phyloP scores from a whole-genome alignment of 1,140 invertebrate species.

The Panonychus citri region DNA sequence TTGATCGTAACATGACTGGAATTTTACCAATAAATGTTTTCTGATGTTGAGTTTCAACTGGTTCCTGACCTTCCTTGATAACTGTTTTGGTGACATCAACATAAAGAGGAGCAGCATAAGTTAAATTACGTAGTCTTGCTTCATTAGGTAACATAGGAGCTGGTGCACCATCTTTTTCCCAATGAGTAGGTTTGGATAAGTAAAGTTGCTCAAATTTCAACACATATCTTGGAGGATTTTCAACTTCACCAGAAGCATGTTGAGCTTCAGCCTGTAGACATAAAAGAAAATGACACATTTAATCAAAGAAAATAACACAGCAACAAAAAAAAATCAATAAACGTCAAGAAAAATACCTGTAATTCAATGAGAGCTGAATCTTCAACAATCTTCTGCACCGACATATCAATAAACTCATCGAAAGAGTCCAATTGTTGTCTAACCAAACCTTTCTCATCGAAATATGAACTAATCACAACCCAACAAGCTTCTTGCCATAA shows the following conservation, averaged over 20 bases:
- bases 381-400: constrained; percentile 92
- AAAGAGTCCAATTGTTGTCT: constrained; percentile 94
- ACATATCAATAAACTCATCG: constrained; percentile 99
- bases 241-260: constrained; percentile 71
- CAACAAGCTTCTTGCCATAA: constrained; percentile 99
- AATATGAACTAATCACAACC: constrained; percentile 98
- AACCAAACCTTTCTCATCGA: constrained; percentile 95
- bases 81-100: constrained; percentile 95
- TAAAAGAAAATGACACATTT: neutral
- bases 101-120: constrained; percentile 87
- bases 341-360: constrained; percentile 26
- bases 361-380: constrained; percentile 91
- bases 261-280: constrained; percentile 56
- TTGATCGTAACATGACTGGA: constrained; percentile 93
- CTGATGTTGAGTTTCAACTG: constrained; percentile 74
- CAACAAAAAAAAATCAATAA: neutral
- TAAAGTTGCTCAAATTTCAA: constrained; percentile 98
- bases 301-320: neutral
- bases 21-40: constrained; percentile 99
- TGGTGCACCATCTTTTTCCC: constrained; percentile 97
- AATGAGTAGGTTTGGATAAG: constrained; percentile 93
- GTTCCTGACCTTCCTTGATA: constrained; percentile 66
- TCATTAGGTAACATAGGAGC: constrained; percentile 99
- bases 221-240: constrained; percentile 68
- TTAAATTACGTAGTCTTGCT: constrained; percentile 41